Conservation (phyloP, 2,888 invertebrate genomes). For the Agelastica alni region DNA sequence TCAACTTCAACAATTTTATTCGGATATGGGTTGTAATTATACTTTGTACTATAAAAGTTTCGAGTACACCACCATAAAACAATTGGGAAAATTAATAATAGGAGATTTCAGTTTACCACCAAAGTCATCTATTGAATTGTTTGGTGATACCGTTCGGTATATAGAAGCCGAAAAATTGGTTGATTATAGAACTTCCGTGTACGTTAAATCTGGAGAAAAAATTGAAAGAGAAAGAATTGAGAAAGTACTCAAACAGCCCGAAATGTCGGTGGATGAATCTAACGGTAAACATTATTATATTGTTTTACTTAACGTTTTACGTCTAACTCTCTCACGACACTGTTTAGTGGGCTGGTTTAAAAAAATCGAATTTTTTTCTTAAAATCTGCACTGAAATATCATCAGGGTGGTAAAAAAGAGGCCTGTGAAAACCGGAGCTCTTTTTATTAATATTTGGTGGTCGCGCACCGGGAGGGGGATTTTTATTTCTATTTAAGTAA, state of each 20-base stretch:
- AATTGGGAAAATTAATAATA: slow-evolving; percentile 54
- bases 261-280: not conserved
- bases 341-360: no score
- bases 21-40: slow-evolving; percentile 62
- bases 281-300: no score
- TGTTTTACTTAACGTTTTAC: no score
- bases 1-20: slow-evolving; percentile 60
- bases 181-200: slow-evolving; percentile 11
- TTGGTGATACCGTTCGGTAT: slow-evolving; percentile 48
- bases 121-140: slow-evolving; percentile 54
- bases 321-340: no score
- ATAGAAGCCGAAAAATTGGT: slow-evolving; percentile 29
- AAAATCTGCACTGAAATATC: no score
- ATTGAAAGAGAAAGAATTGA: slow-evolving; percentile 22
- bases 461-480: no score
- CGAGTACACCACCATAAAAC: slow-evolving; percentile 61
- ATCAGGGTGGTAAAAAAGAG: no score
- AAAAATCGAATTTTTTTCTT: no score
- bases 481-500: no score
- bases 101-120: slow-evolving; percentile 52
- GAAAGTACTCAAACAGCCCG: slow-evolving; percentile 30
- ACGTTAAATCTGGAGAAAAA: slow-evolving; percentile 23
- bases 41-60: slow-evolving; percentile 62
- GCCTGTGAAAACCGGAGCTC: no score
- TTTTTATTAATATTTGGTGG: no score